A percentile compares a stretch with the other conserved stretches of the same genome.
Evolutionary conservation across 2,113 vertebrate genomes (phyloP).

Genomic region (Willisornis vidua): DNA sequence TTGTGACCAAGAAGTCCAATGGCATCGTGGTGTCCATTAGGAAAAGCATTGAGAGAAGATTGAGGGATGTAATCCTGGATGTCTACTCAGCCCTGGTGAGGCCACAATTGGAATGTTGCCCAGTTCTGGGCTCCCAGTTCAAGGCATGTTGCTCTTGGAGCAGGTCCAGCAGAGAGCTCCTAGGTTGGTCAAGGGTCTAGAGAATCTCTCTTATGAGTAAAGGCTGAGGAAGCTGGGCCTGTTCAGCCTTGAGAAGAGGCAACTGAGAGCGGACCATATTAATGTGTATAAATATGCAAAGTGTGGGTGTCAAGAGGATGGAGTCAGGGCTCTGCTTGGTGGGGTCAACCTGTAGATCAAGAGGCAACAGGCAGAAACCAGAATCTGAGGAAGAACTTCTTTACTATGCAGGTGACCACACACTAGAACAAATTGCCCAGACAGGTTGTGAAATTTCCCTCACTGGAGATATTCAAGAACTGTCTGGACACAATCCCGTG

Average conservation of each 20-base stretch:
- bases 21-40: too few species aligned
- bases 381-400: not conserved
- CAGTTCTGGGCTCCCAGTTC: not conserved
- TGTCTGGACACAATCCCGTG: not conserved
- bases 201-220: not conserved
- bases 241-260: fast-evolving
- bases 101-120: not conserved
- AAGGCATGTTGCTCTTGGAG: fast-evolving
- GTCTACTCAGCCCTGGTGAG: not conserved
- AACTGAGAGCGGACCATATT: not conserved
- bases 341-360: not conserved
- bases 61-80: not conserved
- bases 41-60: fast-evolving
- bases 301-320: not conserved
- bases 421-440: not conserved
- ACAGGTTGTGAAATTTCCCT: not conserved
- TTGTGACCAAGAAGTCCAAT: too few species aligned
- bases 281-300: not conserved
- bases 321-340: not conserved
- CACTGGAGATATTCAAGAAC: not conserved
- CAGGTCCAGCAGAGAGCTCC: fast-evolving
- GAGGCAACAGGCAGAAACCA: not conserved
- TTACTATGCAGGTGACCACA: fast-evolving
- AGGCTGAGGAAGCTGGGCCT: not conserved
- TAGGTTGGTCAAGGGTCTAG: fast-evolving